Evolutionary conservation across 2,888 invertebrate genomes (phyloP), one percentile per base, ranked within the genome.

Genomic region (Dione vanillae): DNA sequence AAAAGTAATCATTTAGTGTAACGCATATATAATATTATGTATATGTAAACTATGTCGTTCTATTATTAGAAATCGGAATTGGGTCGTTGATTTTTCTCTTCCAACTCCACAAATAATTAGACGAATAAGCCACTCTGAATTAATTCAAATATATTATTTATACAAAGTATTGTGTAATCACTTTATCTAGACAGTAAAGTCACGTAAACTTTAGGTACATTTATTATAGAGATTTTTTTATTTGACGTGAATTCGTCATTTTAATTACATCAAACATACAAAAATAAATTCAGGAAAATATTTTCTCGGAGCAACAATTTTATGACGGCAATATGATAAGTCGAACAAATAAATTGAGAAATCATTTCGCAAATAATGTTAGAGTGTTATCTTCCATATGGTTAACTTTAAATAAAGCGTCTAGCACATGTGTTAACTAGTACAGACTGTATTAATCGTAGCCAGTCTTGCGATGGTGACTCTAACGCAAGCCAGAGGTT

Each of bases 361-460:
- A 37, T 37, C 37, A 56, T 16, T 56, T 37, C 10, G n/a, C 7
- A 27, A 61, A 61, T 27, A 61, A 9, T 45, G 45, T 45, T n/a
- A n/a, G 16, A 61, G 45, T 61, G 35, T 45, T 20, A 27, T 11
- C 27, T 35, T 45, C 16, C 20, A 41, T 27, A 20, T 59, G 20
- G 27, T 61, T 59, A 27, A 11, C 35, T 52, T 52, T 67, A 51
- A 61, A 67, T 16, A 35, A 43, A 37, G 35, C 35, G 11, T 16
- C 43, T 5, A 51, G 10, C 27, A 19, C 51, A 43, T 52, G 41
- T 61, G 16, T 10, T 41, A 27, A 52, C 35, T 41, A 67, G 40
- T 43, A 40, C 16, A 43, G 12, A 41, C 27, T 12, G 61, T 40
- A 43, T 51, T 52, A 61, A 35, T 43, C 19, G 27, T 52, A 27